Percentiles rank a stretch among this genome's conserved stretches.
phyloP scores from a whole-genome alignment of 2,888 invertebrate genomes.

The Hirtodrosophila histrioides region DNA sequence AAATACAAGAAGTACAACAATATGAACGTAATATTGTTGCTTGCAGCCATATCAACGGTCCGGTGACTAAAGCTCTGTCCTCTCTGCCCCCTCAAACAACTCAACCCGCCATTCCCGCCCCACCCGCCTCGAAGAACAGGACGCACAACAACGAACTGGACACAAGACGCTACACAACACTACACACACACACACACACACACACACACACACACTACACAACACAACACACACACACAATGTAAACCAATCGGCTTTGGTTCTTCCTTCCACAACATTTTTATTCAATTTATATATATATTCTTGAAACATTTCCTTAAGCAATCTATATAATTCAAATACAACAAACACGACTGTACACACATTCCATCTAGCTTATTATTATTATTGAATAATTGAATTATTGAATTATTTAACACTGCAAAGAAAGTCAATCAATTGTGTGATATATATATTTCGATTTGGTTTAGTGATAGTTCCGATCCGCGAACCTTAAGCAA shows the following conservation, averaged over 20 bases:
- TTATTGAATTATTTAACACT: slow-evolving; percentile 30
- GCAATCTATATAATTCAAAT: slow-evolving; percentile 7
- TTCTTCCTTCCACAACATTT: slow-evolving; percentile 38
- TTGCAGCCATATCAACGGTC: slow-evolving; percentile 85
- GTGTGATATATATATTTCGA: slow-evolving; percentile 53
- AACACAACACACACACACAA: slow-evolving; percentile 58
- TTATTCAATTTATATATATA: slow-evolving; percentile 55
- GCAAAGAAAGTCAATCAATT: slow-evolving; percentile 44
- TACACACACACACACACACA: slow-evolving; percentile 30
- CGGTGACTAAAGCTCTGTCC: slow-evolving; percentile 84
- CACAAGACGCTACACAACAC: slow-evolving; percentile 28
- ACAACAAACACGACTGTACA: slow-evolving; percentile 7
- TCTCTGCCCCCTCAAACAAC: slow-evolving; percentile 45
- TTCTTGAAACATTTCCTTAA: slow-evolving; percentile 44
- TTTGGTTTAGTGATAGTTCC: slow-evolving; percentile 58
- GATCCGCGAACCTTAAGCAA: slow-evolving; percentile 39
- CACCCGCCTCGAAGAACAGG: slow-evolving; percentile 47
- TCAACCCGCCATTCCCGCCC: slow-evolving; percentile 42
- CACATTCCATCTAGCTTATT: slow-evolving; percentile 36
- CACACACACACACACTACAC: slow-evolving; percentile 21
- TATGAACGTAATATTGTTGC: slow-evolving; percentile 58
- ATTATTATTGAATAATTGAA: too few relatives aligned
- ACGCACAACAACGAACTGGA: slow-evolving; percentile 56
- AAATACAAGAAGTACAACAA: slow-evolving; percentile 27
- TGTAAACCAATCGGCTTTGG: slow-evolving; percentile 68